Percentiles rank a stretch among this genome's conserved stretches.
Evolutionary conservation across 2,113 vertebrate genomes (phyloP).

Genomic region (Melospiza melodia): DNA sequence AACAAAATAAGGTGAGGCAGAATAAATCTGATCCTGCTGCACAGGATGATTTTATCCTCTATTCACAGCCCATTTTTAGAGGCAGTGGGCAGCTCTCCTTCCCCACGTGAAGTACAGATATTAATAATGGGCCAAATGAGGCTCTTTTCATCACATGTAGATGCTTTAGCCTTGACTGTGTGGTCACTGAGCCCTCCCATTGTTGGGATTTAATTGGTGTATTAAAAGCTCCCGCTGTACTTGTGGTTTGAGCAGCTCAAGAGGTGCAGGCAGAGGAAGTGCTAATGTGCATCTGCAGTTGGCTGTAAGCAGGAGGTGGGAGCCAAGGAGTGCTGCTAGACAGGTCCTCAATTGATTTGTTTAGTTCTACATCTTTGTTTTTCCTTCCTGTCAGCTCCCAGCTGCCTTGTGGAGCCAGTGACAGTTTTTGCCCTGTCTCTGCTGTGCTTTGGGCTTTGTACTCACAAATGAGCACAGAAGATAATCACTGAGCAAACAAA

Average conservation of each 20-base stretch:
- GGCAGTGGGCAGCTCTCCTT: background rate
- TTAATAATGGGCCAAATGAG: background rate
- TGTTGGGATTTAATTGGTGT: background rate
- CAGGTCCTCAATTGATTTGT: background rate
- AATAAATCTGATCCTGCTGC: background rate
- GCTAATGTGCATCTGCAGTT: background rate
- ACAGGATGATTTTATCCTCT: background rate
- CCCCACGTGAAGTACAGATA: background rate
- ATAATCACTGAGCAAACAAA: background rate
- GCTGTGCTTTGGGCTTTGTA: background rate
- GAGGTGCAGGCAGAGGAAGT: background rate
- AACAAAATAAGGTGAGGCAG: background rate
- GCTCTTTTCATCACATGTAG: background rate
- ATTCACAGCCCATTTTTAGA: background rate
- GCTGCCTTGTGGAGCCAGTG: background rate
- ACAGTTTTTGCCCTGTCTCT: background rate
- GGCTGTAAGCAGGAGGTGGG: background rate
- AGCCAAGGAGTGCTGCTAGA: background rate
- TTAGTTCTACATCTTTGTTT: background rate
- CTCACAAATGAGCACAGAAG: background rate
- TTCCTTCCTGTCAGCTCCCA: background rate
- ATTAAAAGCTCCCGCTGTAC: background rate
- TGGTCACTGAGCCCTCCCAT: background rate
- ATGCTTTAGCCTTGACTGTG: background rate
- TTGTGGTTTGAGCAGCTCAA: background rate